These are phyloP conservation scores for Anthonomus grandis DNA, from an alignment of 1,140 invertebrate species.

Conservation along the genomic window DNA sequence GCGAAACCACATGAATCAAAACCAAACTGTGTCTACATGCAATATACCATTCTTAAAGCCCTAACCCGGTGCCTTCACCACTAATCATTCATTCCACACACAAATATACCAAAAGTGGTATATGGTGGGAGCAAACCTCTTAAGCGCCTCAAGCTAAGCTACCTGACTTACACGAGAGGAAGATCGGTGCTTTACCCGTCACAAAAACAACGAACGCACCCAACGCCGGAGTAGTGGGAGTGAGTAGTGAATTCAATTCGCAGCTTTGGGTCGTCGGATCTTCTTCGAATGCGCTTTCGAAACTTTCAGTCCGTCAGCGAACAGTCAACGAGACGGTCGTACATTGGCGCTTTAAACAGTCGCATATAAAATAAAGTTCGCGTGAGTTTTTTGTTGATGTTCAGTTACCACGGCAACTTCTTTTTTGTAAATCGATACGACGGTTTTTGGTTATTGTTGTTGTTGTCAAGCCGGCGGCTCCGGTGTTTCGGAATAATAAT, in stretches of 20 bases:
- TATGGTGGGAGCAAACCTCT: conserved; percentile 17
- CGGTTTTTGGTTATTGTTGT: no score
- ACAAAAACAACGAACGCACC: conserved; percentile 24
- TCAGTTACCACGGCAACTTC: no score
- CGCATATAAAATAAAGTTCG: no score
- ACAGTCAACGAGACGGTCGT: conserved; percentile 1
- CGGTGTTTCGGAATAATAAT: no score
- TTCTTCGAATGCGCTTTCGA: conserved; percentile 15
- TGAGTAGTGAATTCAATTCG: no score
- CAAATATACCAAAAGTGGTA: not conserved
- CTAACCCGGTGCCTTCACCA: conserved; percentile 10
- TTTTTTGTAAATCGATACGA: no score
- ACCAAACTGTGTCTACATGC: no score
- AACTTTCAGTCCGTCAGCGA: conserved; percentile 18
- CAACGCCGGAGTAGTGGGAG: conserved; percentile 27
- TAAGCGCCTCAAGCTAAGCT: conserved; percentile 17
- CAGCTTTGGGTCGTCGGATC: no score
- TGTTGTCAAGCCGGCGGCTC: no score
- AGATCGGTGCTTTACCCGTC: conserved; percentile 24
- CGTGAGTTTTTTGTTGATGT: no score
- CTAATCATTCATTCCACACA: not conserved
- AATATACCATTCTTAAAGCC: no score
- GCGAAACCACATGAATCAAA: no score
- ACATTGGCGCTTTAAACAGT: not conserved
- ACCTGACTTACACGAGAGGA: conserved; percentile 27